Percentiles rank a stretch among this genome's conserved stretches.
phyloP scores from a whole-genome alignment of 1,140 invertebrate genomes.

The Venturia canescens region DNA sequence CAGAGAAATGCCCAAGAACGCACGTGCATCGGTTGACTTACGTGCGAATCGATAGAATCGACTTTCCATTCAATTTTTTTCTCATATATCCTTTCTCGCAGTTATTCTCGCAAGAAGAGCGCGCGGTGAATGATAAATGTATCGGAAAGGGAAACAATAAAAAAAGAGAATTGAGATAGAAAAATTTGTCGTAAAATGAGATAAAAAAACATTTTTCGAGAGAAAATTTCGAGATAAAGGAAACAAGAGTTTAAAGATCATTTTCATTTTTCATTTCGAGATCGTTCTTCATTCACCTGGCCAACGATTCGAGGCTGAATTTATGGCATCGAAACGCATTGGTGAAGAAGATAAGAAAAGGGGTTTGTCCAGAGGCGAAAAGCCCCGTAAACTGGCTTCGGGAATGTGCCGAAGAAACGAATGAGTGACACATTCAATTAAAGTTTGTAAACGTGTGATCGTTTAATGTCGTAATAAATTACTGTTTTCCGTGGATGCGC shows the following conservation, averaged over 20 bases:
- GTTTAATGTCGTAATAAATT: constrained; percentile 43
- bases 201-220: neutral
- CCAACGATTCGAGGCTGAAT: too few relatives aligned
- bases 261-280: too few relatives aligned
- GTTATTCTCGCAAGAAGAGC: neutral
- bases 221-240: too few relatives aligned
- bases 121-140: neutral
- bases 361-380: neutral
- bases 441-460: constrained; percentile 3
- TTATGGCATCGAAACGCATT: neutral
- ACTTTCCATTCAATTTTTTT: neutral
- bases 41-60: constrained; percentile 41
- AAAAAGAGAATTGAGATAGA: neutral
- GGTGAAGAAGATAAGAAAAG: neutral
- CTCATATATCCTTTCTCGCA: constrained; percentile 12
- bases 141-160: neutral
- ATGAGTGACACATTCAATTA: constrained; percentile 44
- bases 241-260: too few relatives aligned
- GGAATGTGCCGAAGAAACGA: constrained; percentile 25
- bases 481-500: constrained; percentile 9
- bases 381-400: neutral
- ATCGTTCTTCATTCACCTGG: too few relatives aligned
- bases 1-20: constrained; percentile 2
- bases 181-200: neutral
- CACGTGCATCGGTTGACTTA: neutral